Conservation (phyloP, 2,797 vertebrate genomes). For the Acipenser transmontanus region DNA sequence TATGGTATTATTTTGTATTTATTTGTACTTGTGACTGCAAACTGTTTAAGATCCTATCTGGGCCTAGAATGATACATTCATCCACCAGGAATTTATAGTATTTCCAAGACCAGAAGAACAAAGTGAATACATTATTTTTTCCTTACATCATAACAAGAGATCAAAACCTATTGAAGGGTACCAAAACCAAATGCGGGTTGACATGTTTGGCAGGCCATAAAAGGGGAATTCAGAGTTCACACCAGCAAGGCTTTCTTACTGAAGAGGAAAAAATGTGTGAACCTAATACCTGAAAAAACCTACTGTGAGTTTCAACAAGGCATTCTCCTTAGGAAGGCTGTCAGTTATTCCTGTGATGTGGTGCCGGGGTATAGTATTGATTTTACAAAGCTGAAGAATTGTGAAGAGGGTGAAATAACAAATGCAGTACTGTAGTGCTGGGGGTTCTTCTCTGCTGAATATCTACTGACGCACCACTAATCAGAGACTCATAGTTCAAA, state of each 20-base stretch:
- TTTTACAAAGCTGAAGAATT: no score
- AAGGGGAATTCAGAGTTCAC: neutral
- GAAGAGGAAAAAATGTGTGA: neutral
- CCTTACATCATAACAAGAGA: slow-evolving; percentile 3
- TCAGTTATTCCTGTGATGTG: neutral
- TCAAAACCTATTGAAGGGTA: neutral
- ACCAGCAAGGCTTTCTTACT: neutral
- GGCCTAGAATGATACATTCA: neutral
- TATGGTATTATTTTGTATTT: neutral
- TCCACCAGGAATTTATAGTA: neutral
- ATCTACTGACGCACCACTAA: no score
- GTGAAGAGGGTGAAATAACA: no score
- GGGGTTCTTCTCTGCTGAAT: no score
- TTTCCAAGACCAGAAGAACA: slow-evolving; percentile 1
- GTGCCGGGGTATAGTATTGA: no score
- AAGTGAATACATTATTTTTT: neutral
- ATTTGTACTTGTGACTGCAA: neutral
- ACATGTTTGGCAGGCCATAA: slow-evolving; percentile 3
- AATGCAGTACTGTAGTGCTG: no score
- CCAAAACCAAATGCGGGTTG: slow-evolving; percentile 1
- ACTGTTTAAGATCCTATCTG: neutral
- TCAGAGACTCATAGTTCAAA: no score
- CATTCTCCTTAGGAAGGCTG: neutral
- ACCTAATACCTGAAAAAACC: neutral
- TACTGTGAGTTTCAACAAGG: neutral